Evolutionary conservation across 2,113 vertebrate genomes (phyloP), one percentile per base, ranked within the genome.

Genomic region (Scalopus aquaticus): DNA sequence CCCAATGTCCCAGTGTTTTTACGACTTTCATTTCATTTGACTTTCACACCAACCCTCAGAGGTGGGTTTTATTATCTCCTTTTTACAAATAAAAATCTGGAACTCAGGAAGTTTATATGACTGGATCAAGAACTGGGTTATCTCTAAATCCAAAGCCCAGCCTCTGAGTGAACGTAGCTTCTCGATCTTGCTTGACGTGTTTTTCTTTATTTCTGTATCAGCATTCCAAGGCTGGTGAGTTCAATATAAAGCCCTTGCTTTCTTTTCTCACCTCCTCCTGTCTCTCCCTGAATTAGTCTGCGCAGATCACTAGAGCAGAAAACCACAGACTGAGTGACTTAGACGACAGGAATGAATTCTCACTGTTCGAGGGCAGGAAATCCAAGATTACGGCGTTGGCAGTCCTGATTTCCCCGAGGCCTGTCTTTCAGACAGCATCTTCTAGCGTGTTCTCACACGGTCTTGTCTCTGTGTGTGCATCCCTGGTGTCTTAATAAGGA

Each of bases 41-140:
- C 6, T 17, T 60, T 70, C 90, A 44, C 78, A 54, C 11, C 2
- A 5, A 20, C 49, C 64, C 79, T n/a, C 74, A n/a, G 3, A n/a
- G 42, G 15, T 51, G 64, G 64, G 44, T 67, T 84, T 89, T 80
- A 49, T 92, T 72, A 81, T 67, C 62, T 90, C 54, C 37, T 86
- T 96, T 96, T 92, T 87, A 80, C 88, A 96, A 94, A 96, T 94
- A 93, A 95, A 88, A 51, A 32, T 69, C 76, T 84, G 85, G 92
- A 88, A 73, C 46, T 56, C 67, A 49, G 65, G 44, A 90, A 79
- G 67, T 13, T 73, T 80, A 65, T 81, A 67, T 60, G 74, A 91
- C 44, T 88, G 35, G 32, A 64, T 72, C 7, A 22, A 84, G 64
- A 80, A 42, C 67, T 28, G 6, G 30, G 54, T 42, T 76, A 51